Base-by-base conservation (phyloP, 2,113 vertebrate species). In the Narcine bancroftii region DNA sequence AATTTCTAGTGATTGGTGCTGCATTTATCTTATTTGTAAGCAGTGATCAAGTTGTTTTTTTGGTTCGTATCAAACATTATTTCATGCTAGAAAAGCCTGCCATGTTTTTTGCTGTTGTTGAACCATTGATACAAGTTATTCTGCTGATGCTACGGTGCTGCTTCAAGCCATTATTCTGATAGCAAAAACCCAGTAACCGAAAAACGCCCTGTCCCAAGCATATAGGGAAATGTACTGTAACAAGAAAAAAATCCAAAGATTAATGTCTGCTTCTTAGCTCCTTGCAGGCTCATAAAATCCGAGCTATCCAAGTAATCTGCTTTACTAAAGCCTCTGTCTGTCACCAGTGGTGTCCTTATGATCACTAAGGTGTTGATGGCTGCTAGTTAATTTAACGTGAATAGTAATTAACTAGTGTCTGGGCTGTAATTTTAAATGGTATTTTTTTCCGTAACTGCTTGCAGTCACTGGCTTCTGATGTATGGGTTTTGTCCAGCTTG, bases 171-270 rank as follows among this genome's bases (percentile, higher is more conserved):
- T n/a, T n/a, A n/a, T n/a, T n/a, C n/a, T n/a, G n/a, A n/a, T n/a
- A n/a, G n/a, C n/a, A n/a, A n/a, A n/a, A n/a, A n/a, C n/a, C n/a
- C n/a, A n/a, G n/a, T n/a, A n/a, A n/a, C n/a, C n/a, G n/a, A n/a
- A n/a, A n/a, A n/a, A n/a, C n/a, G n/a, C n/a, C n/a, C n/a, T n/a
- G n/a, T n/a, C n/a, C n/a, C n/a, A n/a, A n/a, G n/a, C n/a, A n/a
- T n/a, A n/a, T n/a, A n/a, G n/a, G n/a, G n/a, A n/a, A n/a, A n/a
- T n/a, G n/a, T n/a, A n/a, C n/a, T n/a, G 95, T 96, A 97, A 97
- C 92, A 92, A 96, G 96, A 96, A 97, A 96, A 97, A 96, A 95
- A 94, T 96, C 95, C 96, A 96, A 97, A 95, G 95, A 95, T 96
- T 96, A 96, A 96, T 96, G 96, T 95, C 94, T 45, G 92, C 60